Base-by-base conservation (phyloP, 1,140 invertebrate genomes). In the Neodiprion virginianus region DNA sequence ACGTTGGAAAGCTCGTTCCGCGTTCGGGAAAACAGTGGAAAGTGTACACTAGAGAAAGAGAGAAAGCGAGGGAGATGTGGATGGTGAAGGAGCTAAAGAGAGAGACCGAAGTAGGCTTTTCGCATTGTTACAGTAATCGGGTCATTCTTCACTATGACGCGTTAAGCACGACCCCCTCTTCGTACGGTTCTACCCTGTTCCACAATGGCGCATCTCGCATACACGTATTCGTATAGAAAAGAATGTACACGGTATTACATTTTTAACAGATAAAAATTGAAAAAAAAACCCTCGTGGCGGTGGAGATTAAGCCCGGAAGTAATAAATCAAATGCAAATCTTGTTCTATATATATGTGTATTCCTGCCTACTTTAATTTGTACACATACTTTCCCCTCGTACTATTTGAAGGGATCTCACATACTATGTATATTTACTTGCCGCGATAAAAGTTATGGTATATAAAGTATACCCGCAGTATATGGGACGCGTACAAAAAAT, bases 61-160 rank as follows among this genome's bases (percentile, higher is more conserved):
- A 17, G 53, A 17, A 61, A 61, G n/a, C n/a, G 53, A 61, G 53
- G n/a, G 8, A 61, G 53, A 61, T 61, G n/a, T 4, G 53, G n/a
- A 61, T 4, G 53, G 53, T 14, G 53, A 61, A 61, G 53, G 53
- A 61, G 53, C 4, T 4, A 61, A 17, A 14, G 53, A 61, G 53
- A 61, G 53, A 61, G 53, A 61, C 53, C 11, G n/a, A 61, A 61
- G 53, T 61, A 61, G 53, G 53, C 53, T 61, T 61, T 17, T 61
- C 53, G 53, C 53, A 61, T 61, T 61, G 53, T 61, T 61, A 12
- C 53, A 61, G 11, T 61, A 61, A 61, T 61, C 53, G 53, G 53
- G 53, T 61, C 53, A 61, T 61, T 61, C 11, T 61, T 61, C 53
- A 61, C 53, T 61, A 61, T 61, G 53, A 61, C 53, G 53, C 53